Conservation (phyloP, 2,888 invertebrate species). For the Timema cristinae region DNA sequence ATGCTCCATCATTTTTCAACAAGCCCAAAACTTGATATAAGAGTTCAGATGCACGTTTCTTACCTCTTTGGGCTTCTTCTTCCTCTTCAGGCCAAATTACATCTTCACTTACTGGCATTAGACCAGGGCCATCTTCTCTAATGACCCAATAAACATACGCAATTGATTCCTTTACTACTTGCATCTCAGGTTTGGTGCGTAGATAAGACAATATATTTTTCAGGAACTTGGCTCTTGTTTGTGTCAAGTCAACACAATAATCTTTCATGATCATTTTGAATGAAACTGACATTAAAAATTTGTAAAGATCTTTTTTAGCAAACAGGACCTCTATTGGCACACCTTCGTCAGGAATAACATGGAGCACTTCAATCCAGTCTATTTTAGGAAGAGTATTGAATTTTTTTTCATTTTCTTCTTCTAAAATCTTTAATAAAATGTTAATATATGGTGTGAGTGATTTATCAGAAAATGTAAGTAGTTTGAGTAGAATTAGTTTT, state of each 20-base stretch:
- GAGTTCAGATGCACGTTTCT: conserved; percentile 20
- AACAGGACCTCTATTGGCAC: conserved; percentile 17
- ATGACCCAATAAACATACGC: conserved; percentile 20
- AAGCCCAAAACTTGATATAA: conserved; percentile 23
- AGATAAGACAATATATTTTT: conserved; percentile 19
- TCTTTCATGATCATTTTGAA: conserved; percentile 12
- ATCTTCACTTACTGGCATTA: conserved; percentile 16
- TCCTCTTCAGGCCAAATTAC: conserved; percentile 20
- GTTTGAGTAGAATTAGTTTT: conserved; percentile 19
- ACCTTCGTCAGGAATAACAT: conserved; percentile 20
- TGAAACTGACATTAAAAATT: conserved; percentile 18
- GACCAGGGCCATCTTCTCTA: conserved; percentile 16
- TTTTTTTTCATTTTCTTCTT: neutral
- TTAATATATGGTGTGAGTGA: conserved; percentile 1
- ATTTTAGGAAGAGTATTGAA: conserved; percentile 19
- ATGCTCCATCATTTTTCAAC: conserved; percentile 19
- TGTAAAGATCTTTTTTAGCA: conserved; percentile 22
- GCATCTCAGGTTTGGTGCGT: conserved; percentile 12
- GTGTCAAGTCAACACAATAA: conserved; percentile 12
- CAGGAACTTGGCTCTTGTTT: conserved; percentile 17
- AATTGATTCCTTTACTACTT: conserved; percentile 17
- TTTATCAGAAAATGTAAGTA: conserved; percentile 8
- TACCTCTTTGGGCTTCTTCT: conserved; percentile 18
- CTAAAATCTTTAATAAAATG: conserved; percentile 1
- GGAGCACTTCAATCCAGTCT: conserved; percentile 23